A percentile compares a stretch with the other conserved stretches of the same genome.
Conservation (phyloP, 2,888 invertebrate species). For the Apantesis nais region DNA sequence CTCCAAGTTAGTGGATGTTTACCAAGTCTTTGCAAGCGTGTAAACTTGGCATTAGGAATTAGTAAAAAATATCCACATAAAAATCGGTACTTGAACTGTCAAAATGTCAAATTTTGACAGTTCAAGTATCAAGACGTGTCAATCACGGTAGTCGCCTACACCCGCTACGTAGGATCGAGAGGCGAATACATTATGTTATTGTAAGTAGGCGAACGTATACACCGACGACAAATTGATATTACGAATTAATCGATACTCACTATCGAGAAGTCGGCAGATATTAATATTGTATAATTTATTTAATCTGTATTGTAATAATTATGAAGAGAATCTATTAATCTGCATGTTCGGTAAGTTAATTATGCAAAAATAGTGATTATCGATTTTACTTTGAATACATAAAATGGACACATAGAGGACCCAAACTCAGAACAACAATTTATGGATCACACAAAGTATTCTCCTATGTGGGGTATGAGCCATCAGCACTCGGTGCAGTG, state of each 20-base stretch:
- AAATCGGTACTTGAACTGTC: conserved; percentile 24
- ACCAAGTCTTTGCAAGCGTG: background rate
- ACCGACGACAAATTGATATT: conserved; percentile 82
- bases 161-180: conserved; percentile 72
- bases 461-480: too few species aligned
- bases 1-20: too few species aligned
- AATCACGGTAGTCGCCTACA: conserved; percentile 69
- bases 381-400: too few species aligned
- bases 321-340: conserved; percentile 5
- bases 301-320: conserved; percentile 12
- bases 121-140: conserved; percentile 67
- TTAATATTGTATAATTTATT: conserved; percentile 44
- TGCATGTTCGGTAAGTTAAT: conserved; percentile 7
- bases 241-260: conserved; percentile 76
- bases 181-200: conserved; percentile 78
- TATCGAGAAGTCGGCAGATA: conserved; percentile 46
- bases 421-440: too few species aligned
- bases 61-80: background rate
- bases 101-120: conserved; percentile 44
- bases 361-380: background rate
- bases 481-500: too few species aligned
- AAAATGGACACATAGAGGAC: too few species aligned
- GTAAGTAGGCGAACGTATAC: conserved; percentile 77
- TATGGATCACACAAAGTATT: too few species aligned
- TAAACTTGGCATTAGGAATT: background rate